Evolutionary conservation across 1,140 invertebrate genomes (phyloP).

Genomic region (Drosophila erecta): DNA sequence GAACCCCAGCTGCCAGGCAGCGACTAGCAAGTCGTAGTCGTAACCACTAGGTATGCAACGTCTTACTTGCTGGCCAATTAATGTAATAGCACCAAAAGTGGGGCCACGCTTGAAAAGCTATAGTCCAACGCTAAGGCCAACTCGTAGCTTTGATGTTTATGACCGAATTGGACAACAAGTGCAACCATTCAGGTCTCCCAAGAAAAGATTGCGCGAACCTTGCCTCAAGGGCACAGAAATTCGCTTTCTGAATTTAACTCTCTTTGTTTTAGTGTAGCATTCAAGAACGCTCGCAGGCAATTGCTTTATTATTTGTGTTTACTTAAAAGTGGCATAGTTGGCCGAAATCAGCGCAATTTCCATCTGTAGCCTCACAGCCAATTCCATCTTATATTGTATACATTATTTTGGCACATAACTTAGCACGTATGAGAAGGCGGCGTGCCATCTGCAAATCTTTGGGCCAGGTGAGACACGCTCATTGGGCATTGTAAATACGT

Average conservation of each 20-base stretch:
- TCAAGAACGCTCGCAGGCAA: slow-evolving; percentile 28
- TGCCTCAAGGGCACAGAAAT: slow-evolving; percentile 16
- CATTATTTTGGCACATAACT: slow-evolving; percentile 30
- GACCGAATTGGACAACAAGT: slow-evolving; percentile 1
- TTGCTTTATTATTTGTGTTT: slow-evolving; percentile 11
- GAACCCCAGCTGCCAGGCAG: slow-evolving; percentile 36
- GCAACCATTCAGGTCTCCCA: slow-evolving; percentile 14
- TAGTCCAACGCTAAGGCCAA: slow-evolving; percentile 26
- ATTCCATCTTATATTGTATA: slow-evolving; percentile 25
- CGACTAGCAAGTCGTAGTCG: slow-evolving; percentile 28
- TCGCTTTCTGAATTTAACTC: slow-evolving; percentile 2
- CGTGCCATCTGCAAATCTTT: slow-evolving; percentile 40
- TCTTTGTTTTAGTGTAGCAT: slow-evolving; percentile 8
- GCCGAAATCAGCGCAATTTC: slow-evolving; percentile 11
- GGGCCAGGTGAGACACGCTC: slow-evolving; percentile 6
- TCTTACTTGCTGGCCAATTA: slow-evolving; percentile 18
- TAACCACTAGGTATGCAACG: slow-evolving; percentile 35
- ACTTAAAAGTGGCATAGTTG: slow-evolving; percentile 33
- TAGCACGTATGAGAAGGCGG: slow-evolving; percentile 37
- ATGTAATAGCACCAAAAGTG: slow-evolving; percentile 26
- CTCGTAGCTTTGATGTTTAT: slow-evolving; percentile 7
- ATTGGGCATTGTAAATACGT: background rate
- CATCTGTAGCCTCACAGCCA: slow-evolving; percentile 3
- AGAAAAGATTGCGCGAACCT: slow-evolving; percentile 25
- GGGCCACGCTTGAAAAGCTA: slow-evolving; percentile 33